phyloP scores from a whole-genome alignment of 2,888 invertebrate species.

The Drepanosiphum platanoidis region DNA sequence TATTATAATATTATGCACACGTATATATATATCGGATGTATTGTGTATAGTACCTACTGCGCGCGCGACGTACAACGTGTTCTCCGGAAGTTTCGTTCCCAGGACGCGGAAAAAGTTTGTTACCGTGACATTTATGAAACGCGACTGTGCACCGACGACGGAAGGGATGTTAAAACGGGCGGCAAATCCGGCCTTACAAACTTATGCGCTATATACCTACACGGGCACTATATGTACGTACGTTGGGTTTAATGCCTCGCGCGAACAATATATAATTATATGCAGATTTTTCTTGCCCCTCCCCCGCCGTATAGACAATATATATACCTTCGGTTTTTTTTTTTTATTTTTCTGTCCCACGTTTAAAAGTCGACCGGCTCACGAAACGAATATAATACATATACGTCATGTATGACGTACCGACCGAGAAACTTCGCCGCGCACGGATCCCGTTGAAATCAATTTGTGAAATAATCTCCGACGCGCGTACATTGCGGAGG shows the following conservation, averaged over 20 bases:
- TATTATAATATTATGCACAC: neutral
- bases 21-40: neutral
- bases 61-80: slow-evolving; percentile 32
- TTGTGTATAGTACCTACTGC: slow-evolving; percentile 1
- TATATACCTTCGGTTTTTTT: too few species aligned
- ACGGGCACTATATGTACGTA: neutral
- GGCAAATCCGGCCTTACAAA: slow-evolving; percentile 52
- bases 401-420: neutral
- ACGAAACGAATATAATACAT: neutral
- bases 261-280: slow-evolving; percentile 41
- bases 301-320: neutral
- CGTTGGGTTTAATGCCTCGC: slow-evolving; percentile 8
- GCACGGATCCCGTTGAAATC: slow-evolving; percentile 7
- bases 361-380: neutral
- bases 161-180: slow-evolving; percentile 19
- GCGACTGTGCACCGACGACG: neutral
- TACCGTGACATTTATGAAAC: slow-evolving; percentile 39
- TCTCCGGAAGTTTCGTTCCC: slow-evolving; percentile 42
- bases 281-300: neutral
- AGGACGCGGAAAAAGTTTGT: slow-evolving; percentile 37
- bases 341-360: neutral
- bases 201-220: slow-evolving; percentile 43
- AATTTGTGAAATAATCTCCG: slow-evolving; percentile 29
- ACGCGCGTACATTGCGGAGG: neutral
- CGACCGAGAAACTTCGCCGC: neutral